phyloP scores from a whole-genome alignment of 2,888 invertebrate genomes.

The Drosophila cyrtoloma region DNA sequence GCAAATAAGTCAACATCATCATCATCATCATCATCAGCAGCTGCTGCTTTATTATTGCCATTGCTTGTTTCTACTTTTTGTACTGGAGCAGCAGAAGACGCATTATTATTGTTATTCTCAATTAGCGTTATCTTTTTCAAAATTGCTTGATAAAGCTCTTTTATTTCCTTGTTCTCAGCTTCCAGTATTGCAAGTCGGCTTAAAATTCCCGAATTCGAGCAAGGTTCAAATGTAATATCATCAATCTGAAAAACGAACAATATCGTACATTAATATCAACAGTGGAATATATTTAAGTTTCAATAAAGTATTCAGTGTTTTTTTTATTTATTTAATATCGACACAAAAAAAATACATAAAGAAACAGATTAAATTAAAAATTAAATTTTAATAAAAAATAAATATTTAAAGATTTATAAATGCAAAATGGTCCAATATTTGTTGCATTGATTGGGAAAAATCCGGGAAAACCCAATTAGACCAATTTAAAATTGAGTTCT shows the following conservation, averaged over 20 bases:
- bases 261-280: background rate
- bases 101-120: constrained; percentile 61
- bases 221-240: constrained; percentile 87
- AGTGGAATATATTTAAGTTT: background rate
- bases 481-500: background rate
- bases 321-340: too few species aligned
- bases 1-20: constrained; percentile 93
- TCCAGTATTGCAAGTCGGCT: constrained; percentile 87
- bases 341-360: background rate
- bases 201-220: constrained; percentile 86
- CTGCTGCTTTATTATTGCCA: constrained; percentile 20
- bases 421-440: background rate
- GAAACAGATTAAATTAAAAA: background rate
- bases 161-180: constrained; percentile 87
- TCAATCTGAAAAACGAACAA: constrained; percentile 87
- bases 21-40: constrained; percentile 87
- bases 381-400: background rate
- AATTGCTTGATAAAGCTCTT: constrained; percentile 78
- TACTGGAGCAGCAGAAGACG: constrained; percentile 26
- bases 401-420: background rate
- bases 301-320: background rate
- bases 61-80: constrained; percentile 5
- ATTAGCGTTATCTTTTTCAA: constrained; percentile 82
- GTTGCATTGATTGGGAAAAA: background rate
- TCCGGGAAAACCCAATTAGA: background rate